Evolutionary conservation across 1,140 invertebrate genomes (phyloP), one percentile per base, ranked within the genome.

Genomic region (Cydia splendana): DNA sequence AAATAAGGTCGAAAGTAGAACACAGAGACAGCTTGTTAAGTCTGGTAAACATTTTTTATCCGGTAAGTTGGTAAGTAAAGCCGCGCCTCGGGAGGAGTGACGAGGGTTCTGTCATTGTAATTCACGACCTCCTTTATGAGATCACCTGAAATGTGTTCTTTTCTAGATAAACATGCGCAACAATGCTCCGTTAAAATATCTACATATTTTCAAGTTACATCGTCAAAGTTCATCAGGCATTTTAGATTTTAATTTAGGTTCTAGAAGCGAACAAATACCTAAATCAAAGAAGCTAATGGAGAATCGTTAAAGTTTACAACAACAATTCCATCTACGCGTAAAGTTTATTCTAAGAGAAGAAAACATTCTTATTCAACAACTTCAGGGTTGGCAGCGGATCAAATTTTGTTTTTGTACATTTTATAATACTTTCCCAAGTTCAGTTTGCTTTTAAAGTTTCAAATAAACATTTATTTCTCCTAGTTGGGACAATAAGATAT

Each of bases 71-170:
- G 28, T 20, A 67, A 75, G 76, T 28, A 75, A 81, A 77, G 76
- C 78, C 75, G 18, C 71, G 65, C 62, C 62, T 48, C 53, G 42
- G 74, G 51, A 48, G 53, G 38, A 75, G 75, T 79, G 80, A 81
- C 78, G 75, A 81, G 80, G 80, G 80, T 81, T 62, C 62, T 48
- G 77, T 69, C 80, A 73, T 75, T 78, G 76, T 79, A 78, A 81
- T 76, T 71, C 71, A 51, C 51, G 34, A 67, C n/a, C 80, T 75
- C 78, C 76, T 77, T 78, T 79, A 77, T 73, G 77, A 79, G 77
- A 81, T 77, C 76, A 79, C 78, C 65, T 69, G 65, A 73, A 77
- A 81, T 71, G 38, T 65, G 57, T 74, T 78, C 69, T 74, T 74
- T 77, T 77, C 34, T 30, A 62, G 57, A 75, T 24, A 51, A 74